A percentile compares a stretch with the other conserved stretches of the same genome.
phyloP scores from a whole-genome alignment of 1,140 invertebrate genomes.

The Schlechtendalia chinensis region DNA sequence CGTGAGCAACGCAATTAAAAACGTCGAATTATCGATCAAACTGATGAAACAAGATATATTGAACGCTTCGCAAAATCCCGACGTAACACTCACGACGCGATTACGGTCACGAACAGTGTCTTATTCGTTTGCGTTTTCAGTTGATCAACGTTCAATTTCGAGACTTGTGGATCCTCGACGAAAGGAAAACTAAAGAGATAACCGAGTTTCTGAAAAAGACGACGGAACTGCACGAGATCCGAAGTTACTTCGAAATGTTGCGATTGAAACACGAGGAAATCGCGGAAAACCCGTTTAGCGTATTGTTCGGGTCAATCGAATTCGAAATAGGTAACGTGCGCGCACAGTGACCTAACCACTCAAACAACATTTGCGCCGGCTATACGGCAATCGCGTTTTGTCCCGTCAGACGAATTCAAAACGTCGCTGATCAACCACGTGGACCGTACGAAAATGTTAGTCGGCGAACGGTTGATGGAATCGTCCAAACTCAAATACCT shows the following conservation, averaged over 20 bases:
- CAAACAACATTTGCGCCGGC: too few species aligned
- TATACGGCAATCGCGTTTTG: too few species aligned
- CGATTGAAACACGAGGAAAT: background rate
- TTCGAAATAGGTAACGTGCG: slow-evolving; percentile 20
- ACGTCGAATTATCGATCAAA: too few species aligned
- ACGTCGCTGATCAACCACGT: background rate
- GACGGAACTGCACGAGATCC: background rate
- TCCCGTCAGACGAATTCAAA: slow-evolving; percentile 17
- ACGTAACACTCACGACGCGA: background rate
- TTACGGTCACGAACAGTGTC: background rate
- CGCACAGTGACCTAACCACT: too few species aligned
- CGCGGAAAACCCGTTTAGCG: background rate
- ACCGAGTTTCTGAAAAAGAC: background rate
- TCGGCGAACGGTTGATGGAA: background rate
- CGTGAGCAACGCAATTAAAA: too few species aligned
- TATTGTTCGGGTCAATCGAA: slow-evolving; percentile 6
- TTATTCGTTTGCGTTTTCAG: too few species aligned
- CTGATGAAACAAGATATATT: too few species aligned
- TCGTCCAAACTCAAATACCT: background rate
- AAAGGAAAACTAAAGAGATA: background rate
- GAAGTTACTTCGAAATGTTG: background rate
- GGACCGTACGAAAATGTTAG: background rate
- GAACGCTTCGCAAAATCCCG: too few species aligned
- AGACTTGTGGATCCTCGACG: background rate
- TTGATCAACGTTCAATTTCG: background rate